These are phyloP conservation scores for Tribolium freemani DNA, from an alignment of 2,888 invertebrate species.

Conservation along the genomic window DNA sequence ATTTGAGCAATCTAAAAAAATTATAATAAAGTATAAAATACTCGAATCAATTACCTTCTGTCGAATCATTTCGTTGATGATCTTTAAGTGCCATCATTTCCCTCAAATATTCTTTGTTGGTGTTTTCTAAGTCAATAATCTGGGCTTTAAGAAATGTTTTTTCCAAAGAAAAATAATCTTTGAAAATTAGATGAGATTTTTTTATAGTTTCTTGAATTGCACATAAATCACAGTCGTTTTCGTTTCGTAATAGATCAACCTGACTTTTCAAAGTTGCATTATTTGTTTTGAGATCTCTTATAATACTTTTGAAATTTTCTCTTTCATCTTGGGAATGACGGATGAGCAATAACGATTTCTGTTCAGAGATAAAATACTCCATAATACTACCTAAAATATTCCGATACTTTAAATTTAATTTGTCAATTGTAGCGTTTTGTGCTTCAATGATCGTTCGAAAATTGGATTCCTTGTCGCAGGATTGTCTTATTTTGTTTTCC, in stretches of 20 bases:
- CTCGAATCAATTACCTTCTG: neutral
- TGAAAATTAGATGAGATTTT: neutral
- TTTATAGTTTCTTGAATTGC: neutral
- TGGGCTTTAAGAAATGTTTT: slow-evolving; percentile 1
- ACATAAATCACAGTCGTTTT: neutral
- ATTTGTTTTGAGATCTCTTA: neutral
- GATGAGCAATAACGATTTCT: neutral
- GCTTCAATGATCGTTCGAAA: neutral
- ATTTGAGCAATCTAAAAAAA: neutral
- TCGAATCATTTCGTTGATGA: neutral
- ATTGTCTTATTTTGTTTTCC: neutral
- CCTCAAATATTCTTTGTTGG: neutral
- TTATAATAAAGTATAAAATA: neutral
- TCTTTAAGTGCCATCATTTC: slow-evolving; percentile 8
- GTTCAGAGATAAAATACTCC: slow-evolving; percentile 3
- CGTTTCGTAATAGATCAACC: neutral
- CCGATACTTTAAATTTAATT: neutral
- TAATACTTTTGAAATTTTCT: slow-evolving; percentile 4
- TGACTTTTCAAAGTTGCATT: slow-evolving; percentile 2
- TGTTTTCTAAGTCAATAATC: neutral
- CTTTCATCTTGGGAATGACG: slow-evolving; percentile 5
- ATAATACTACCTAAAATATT: slow-evolving; percentile 1
- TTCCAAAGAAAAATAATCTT: slow-evolving; percentile 1
- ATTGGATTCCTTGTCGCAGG: neutral
- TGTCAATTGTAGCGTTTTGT: neutral